phyloP scores from a whole-genome alignment of 1,140 invertebrate species.

The Caenorhabditis brenneri region DNA sequence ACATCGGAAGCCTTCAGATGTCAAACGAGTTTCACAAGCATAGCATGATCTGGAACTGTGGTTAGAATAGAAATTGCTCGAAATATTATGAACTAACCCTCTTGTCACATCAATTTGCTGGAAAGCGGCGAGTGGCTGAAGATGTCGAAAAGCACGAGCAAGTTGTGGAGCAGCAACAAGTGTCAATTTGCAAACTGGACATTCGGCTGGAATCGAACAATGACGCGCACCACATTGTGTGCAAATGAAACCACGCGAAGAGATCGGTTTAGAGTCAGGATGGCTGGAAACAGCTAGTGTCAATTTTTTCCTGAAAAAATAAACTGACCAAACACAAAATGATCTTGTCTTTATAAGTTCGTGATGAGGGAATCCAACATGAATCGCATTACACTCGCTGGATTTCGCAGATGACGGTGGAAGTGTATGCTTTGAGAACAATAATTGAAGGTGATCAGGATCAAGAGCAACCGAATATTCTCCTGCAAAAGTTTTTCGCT shows the following conservation, averaged over 20 bases:
- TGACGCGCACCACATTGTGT: slow-evolving; percentile 95
- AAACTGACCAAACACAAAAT: slow-evolving; percentile 82
- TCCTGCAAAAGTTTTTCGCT: slow-evolving; percentile 66
- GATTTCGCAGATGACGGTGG: slow-evolving; percentile 79
- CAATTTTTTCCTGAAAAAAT: neutral
- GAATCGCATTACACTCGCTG: slow-evolving; percentile 82
- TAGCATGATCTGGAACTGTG: slow-evolving; percentile 39
- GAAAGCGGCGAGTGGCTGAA: slow-evolving; percentile 88
- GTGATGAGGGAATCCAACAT: slow-evolving; percentile 82
- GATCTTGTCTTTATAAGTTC: slow-evolving; percentile 69
- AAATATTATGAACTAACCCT: neutral
- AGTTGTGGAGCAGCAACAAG: slow-evolving; percentile 96
- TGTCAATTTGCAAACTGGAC: slow-evolving; percentile 89
- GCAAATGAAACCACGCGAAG: slow-evolving; percentile 82
- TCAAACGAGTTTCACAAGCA: slow-evolving; percentile 38
- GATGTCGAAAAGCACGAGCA: slow-evolving; percentile 81
- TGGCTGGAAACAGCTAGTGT: slow-evolving; percentile 76
- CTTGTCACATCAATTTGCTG: slow-evolving; percentile 64
- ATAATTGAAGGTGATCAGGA: slow-evolving; percentile 84
- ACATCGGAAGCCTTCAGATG: slow-evolving; percentile 43
- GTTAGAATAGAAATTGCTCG: neutral
- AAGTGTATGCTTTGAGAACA: slow-evolving; percentile 78
- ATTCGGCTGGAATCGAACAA: slow-evolving; percentile 95
- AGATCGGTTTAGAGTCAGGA: slow-evolving; percentile 74
- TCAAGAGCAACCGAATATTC: slow-evolving; percentile 85